Conservation (phyloP, 1,140 invertebrate genomes). For the Bombus terrestris region DNA sequence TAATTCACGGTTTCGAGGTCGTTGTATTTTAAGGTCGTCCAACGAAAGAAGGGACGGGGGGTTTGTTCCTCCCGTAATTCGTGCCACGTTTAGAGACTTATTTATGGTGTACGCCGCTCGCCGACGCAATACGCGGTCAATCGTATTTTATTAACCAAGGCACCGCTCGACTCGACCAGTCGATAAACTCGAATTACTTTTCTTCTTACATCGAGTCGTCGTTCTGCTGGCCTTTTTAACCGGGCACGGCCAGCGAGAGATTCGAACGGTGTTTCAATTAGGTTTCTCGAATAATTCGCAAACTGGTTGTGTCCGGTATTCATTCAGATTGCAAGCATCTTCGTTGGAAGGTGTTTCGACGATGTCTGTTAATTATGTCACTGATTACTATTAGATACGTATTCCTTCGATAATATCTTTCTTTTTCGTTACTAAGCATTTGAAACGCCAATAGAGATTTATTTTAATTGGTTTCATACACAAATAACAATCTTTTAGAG, state of each 20-base stretch:
- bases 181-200: conserved; percentile 56
- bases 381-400: not conserved
- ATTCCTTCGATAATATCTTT: not conserved
- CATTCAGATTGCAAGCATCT: not conserved
- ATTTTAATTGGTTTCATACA: no score
- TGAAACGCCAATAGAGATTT: not conserved
- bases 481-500: no score
- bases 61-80: conserved; percentile 50
- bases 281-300: conserved; percentile 1
- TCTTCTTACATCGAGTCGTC: not conserved
- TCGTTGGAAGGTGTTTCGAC: not conserved
- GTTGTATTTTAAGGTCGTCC: conserved; percentile 34
- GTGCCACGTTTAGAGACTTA: conserved; percentile 53
- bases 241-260: not conserved
- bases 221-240: conserved; percentile 4
- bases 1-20: conserved; percentile 61
- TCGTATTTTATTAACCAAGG: conserved; percentile 57
- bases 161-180: conserved; percentile 16
- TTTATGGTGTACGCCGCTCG: conserved; percentile 41
- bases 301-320: not conserved
- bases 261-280: conserved; percentile 34
- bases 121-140: conserved; percentile 39
- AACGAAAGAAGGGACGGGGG: not conserved
- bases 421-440: not conserved
- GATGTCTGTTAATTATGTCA: not conserved